Evolutionary conservation across 1,140 invertebrate species (phyloP), one percentile per base, ranked within the genome.

Genomic region (Patella vulgata): DNA sequence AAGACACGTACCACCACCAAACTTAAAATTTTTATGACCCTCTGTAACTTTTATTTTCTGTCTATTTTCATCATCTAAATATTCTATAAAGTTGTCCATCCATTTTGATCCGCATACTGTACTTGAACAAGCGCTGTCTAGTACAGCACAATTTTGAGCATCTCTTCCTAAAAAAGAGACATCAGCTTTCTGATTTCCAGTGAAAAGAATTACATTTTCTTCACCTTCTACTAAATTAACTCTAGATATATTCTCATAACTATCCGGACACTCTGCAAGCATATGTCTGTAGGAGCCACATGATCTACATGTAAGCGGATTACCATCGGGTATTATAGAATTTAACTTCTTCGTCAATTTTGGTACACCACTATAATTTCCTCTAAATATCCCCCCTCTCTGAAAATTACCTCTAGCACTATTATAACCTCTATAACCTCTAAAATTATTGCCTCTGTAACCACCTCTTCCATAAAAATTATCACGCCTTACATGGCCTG

Each of bases 71-170:
- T 43, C 33, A 23, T 55, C 43, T 14, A 60, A 47, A 54, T 48
- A 59, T 21, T 59, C 55, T 19, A 68, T 31, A 36, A 64, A 68
- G 40, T 43, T 56, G 9, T 64, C 27, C 40, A 68, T 33, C 66
- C 66, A 68, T 25, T 17, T 54, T 39, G 42, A 44, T 40, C 56
- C 66, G 59, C 60, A 68, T 30, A 59, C 61, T n/a, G 55, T 68
- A 40, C 60, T 59, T 21, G 55, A 44, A 44, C 66, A 68, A 2
- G 60, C 60, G 59, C 61, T 68, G 21, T 68, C 60, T 40, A 68
- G 36, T 5, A 68, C 60, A 44, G 52, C 66, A 64, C 52, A 67
- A 36, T 67, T 67, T 40, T 43, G 21, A 36, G 65, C 59, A 57
- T 67, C 65, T 42, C 39, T 48, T 17, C 46, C 59, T 14, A 63